Base-by-base conservation (phyloP, 2,797 vertebrate genomes). In the Bovichtus variegatus region DNA sequence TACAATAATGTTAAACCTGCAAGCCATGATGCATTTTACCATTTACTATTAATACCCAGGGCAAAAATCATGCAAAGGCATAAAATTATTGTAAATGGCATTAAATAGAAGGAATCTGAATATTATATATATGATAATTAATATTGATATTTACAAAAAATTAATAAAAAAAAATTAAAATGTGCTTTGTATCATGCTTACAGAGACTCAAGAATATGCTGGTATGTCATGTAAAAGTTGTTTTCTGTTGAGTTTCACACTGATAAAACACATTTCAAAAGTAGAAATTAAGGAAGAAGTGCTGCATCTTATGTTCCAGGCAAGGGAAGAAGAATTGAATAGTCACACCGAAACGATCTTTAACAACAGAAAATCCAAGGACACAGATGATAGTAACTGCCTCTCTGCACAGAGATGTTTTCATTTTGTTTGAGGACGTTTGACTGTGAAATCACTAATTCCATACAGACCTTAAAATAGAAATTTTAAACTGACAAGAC, bases 221-320 rank as follows among this genome's bases (percentile, higher is more conserved):
- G 23, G 43, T 21, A 29, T 15, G 1, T n/a, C n/a, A n/a, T n/a
- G n/a, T n/a, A n/a, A n/a, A 12, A 49, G 13, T 44, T 25, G 11
- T 13, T 49, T 49, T 60, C 3, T 43, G 25, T 13, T 62, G 6
- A 7, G 15, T 34, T 31, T 50, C 16, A 57, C 23, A 54, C 7
- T 12, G 18, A 65, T 38, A 5, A 43, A 46, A 34, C 31, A 34
- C 7, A 23, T 41, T 49, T 31, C 16, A n/a, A 67, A 31, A 41
- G 13, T 5, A 21, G 34, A 57, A 74, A 36, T n/a, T 19, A 18
- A 15, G 7, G 21, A 64, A 16, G 19, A 68, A 72, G 21, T 18
- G 25, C 63, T 38, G 36, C 31, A 64, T 66, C 83, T 74, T 7
- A 62, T 53, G 40, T 50, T 63, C 36, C 58, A 76, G 51, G 58